Conservation (phyloP, 2,113 vertebrate species). For the Cygnus atratus region DNA sequence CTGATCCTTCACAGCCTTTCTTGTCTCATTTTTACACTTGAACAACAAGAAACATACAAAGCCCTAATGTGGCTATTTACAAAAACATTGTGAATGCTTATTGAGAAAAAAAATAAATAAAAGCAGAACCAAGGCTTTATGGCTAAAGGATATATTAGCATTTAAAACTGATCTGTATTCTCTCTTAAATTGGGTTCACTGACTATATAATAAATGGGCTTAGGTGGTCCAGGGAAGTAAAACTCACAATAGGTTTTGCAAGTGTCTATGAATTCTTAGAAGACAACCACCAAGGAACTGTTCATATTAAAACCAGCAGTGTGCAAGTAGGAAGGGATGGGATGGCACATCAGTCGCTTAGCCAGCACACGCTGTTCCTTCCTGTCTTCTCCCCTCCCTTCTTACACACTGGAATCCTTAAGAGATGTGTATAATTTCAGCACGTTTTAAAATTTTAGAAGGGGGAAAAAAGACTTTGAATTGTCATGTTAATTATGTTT, state of each 20-base stretch:
- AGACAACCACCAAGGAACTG: fast-evolving
- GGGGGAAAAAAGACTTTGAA: not conserved
- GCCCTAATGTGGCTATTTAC: not conserved
- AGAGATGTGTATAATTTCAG: not conserved
- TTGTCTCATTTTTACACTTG: not conserved
- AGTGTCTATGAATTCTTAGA: not conserved
- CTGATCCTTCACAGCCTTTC: not conserved
- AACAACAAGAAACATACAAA: not conserved
- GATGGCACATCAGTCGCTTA: not conserved
- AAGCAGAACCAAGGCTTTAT: not conserved
- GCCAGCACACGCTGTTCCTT: not conserved
- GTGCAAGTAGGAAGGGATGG: not conserved
- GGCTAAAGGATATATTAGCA: not conserved
- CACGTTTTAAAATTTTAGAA: not conserved
- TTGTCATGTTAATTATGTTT: not conserved
- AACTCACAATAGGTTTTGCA: not conserved
- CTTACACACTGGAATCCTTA: not conserved
- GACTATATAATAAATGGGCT: not conserved
- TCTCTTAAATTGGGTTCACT: not conserved
- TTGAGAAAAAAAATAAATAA: not conserved
- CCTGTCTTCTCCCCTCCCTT: not conserved
- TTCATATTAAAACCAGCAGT: not conserved
- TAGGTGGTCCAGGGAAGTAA: not conserved
- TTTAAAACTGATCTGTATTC: not conserved
- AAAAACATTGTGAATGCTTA: not conserved